Evolutionary conservation across 1,140 invertebrate species (phyloP).

Genomic region (Tetramorium alpestre): DNA sequence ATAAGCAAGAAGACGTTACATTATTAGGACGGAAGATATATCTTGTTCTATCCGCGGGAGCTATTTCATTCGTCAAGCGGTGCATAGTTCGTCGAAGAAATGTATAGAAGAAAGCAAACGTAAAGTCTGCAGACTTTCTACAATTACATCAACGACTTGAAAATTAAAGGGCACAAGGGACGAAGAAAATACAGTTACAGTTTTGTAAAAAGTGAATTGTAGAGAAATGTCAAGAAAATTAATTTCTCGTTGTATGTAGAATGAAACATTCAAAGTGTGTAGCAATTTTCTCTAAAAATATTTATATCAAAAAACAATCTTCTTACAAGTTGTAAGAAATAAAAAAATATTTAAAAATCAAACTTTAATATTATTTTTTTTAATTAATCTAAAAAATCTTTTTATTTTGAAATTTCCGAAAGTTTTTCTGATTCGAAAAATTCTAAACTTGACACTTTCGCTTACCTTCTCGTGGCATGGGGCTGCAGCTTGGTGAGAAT

Average conservation of each 20-base stretch:
- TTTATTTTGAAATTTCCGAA: too few relatives aligned
- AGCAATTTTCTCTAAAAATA: background rate
- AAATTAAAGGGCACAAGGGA: constrained; percentile 22
- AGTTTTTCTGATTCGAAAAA: background rate
- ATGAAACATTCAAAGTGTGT: background rate
- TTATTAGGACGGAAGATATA: constrained; percentile 56
- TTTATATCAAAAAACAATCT: background rate
- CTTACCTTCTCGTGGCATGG: constrained; percentile 90
- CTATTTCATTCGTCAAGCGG: background rate
- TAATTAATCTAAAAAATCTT: too few relatives aligned
- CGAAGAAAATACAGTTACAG: background rate
- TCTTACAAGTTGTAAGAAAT: background rate
- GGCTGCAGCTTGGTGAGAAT: constrained; percentile 94
- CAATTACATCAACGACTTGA: constrained; percentile 18
- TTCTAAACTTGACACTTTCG: constrained; percentile 13
- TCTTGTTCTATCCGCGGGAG: constrained; percentile 9
- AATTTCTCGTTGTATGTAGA: background rate
- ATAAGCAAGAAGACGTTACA: constrained; percentile 59
- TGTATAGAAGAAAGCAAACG: constrained; percentile 16
- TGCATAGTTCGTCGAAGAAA: constrained; percentile 8
- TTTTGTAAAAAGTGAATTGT: constrained; percentile 18
- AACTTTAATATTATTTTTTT: background rate
- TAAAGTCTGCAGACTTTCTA: constrained; percentile 29
- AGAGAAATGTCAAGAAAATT: background rate
- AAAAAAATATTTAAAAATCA: background rate